Percentiles rank a stretch among this genome's conserved stretches.
Conservation (phyloP, 2,113 vertebrate genomes). For the Danio rerio region DNA sequence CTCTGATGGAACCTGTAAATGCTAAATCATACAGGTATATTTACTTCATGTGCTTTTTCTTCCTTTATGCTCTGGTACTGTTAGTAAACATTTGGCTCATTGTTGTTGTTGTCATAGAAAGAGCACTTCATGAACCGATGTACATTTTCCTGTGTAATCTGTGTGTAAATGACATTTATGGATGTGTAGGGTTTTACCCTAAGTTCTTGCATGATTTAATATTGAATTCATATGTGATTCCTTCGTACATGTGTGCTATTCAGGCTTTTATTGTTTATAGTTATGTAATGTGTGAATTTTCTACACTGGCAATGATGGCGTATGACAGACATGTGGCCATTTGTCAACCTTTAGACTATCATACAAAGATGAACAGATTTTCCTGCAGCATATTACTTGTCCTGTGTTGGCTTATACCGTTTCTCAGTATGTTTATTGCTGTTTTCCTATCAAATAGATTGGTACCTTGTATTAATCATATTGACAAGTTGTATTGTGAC, state of each 20-base stretch:
- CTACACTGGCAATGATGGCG: conserved; percentile 36
- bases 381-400: background rate
- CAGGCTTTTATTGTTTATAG: conserved; percentile 38
- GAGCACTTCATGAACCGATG: conserved; percentile 48
- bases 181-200: conserved; percentile 41
- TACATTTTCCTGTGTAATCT: conserved; percentile 51
- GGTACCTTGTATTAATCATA: background rate
- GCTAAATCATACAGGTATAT: conserved; percentile 20
- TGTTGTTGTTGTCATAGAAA: conserved; percentile 31
- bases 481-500: conserved; percentile 30
- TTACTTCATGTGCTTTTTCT: conserved; percentile 21
- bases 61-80: conserved; percentile 21
- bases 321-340: conserved; percentile 50
- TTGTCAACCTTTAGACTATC: conserved; percentile 41
- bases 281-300: conserved; percentile 35
- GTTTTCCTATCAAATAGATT: background rate
- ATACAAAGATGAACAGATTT: background rate
- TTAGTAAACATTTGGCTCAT: conserved; percentile 8
- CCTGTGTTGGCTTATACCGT: background rate
- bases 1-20: conserved; percentile 22
- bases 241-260: conserved; percentile 14
- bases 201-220: conserved; percentile 28
- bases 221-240: conserved; percentile 26
- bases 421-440: background rate
- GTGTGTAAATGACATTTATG: conserved; percentile 38